These are phyloP conservation scores for Mormyrops boulengeri DNA, from an alignment of 2,797 vertebrate species.

Conservation along the genomic window DNA sequence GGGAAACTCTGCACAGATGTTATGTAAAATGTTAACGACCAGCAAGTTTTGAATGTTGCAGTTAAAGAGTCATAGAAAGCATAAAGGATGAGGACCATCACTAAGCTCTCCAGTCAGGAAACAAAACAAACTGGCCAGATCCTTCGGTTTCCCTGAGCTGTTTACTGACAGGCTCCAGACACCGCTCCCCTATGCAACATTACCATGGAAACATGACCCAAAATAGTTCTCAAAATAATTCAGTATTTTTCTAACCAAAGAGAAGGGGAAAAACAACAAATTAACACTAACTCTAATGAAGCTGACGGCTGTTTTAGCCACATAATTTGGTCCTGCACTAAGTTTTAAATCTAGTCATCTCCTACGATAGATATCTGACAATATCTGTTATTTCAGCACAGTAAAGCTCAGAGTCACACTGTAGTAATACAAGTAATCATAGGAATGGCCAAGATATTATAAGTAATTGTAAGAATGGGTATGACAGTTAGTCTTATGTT, in stretches of 20 bases:
- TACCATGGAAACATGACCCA: conserved; percentile 43
- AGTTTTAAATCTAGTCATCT: not conserved
- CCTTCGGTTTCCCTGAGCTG: not conserved
- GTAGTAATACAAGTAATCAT: not conserved
- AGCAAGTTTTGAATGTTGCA: not conserved
- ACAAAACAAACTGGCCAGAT: not conserved
- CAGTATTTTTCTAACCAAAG: conserved; percentile 30
- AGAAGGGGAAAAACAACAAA: conserved; percentile 24
- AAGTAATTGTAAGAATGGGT: not conserved
- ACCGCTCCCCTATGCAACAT: conserved; percentile 28
- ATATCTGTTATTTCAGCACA: not conserved
- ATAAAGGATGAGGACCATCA: not conserved
- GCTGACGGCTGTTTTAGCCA: conserved; percentile 3
- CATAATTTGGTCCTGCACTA: not conserved
- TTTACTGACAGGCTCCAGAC: conserved; percentile 26
- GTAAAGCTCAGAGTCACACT: not conserved
- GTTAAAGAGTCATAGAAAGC: not conserved
- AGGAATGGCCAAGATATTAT: not conserved
- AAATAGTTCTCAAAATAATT: conserved; percentile 43
- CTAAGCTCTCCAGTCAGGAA: not conserved
- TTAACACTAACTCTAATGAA: conserved; percentile 20
- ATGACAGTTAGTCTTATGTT: not conserved
- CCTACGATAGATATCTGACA: not conserved
- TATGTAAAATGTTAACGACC: not conserved
- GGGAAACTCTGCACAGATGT: not conserved